Conservation (phyloP, 2,888 invertebrate genomes). For the Griposia aprilina region DNA sequence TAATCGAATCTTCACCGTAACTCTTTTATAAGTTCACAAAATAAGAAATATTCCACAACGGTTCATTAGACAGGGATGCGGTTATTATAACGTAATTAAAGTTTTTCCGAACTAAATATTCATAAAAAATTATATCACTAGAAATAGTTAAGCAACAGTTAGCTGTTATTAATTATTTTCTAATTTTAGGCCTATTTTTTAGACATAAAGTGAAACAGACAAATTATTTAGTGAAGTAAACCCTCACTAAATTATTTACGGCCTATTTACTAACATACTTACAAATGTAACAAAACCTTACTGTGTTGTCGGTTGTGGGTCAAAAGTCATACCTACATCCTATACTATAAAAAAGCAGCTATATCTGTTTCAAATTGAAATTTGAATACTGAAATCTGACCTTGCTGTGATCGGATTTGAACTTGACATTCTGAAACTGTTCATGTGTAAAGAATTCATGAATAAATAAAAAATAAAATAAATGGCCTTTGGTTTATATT, state of each 20-base stretch:
- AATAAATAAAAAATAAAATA: slow-evolving; percentile 5
- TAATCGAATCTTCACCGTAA: slow-evolving; percentile 47
- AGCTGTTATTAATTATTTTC: neutral
- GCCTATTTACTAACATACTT: neutral
- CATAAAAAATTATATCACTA: neutral
- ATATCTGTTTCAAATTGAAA: neutral
- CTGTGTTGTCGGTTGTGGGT: neutral
- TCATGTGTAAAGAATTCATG: slow-evolving; percentile 8
- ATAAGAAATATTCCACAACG: slow-evolving; percentile 49
- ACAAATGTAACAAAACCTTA: neutral
- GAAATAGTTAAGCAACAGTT: neutral
- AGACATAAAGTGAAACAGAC: neutral
- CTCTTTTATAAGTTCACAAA: slow-evolving; percentile 36
- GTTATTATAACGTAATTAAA: slow-evolving; percentile 31
- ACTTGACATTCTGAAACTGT: slow-evolving; percentile 19
- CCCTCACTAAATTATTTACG: neutral
- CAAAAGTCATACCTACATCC: neutral
- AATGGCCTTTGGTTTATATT: neutral
- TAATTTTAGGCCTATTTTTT: neutral
- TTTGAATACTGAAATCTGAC: neutral
- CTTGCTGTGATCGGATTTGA: neutral
- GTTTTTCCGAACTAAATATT: neutral
- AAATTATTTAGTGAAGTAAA: neutral
- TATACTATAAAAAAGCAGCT: neutral
- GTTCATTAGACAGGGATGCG: slow-evolving; percentile 40